These are phyloP conservation scores for Drosophila kuntzei DNA, from an alignment of 2,888 invertebrate genomes.

Conservation along the genomic window DNA sequence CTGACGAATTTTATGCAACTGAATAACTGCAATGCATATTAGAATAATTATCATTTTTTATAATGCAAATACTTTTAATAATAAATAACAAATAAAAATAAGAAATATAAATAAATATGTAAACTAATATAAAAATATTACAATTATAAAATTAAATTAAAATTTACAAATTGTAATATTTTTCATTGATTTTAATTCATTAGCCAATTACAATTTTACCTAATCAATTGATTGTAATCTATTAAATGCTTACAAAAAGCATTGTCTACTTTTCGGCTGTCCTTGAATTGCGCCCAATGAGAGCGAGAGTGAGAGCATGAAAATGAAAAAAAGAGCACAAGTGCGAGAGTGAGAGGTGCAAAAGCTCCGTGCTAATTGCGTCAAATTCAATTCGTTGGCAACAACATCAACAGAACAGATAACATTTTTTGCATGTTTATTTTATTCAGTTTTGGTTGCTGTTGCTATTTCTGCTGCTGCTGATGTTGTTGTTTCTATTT, in stretches of 20 bases:
- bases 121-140: not conserved
- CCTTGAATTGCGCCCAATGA: constrained; percentile 37
- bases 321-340: not conserved
- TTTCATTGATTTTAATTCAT: not conserved
- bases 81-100: too few species aligned
- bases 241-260: constrained; percentile 22
- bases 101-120: not conserved
- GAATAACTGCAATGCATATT: not conserved
- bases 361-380: constrained; percentile 58
- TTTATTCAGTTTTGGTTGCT: constrained; percentile 32
- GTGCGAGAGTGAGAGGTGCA: constrained; percentile 11
- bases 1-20: constrained; percentile 25
- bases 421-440: constrained; percentile 44
- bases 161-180: not conserved
- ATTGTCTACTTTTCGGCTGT: constrained; percentile 77
- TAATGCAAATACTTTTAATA: not conserved
- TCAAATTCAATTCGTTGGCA: constrained; percentile 41
- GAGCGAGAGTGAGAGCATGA: constrained; percentile 4
- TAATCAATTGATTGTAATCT: not conserved
- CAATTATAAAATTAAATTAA: not conserved
- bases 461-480: constrained; percentile 24
- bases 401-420: constrained; percentile 31
- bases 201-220: not conserved
- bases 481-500: constrained; percentile 31
- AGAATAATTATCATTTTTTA: not conserved